These are phyloP conservation scores for Parnassius glacialis DNA, from an alignment of 2,888 invertebrate genomes.

Conservation along the genomic window DNA sequence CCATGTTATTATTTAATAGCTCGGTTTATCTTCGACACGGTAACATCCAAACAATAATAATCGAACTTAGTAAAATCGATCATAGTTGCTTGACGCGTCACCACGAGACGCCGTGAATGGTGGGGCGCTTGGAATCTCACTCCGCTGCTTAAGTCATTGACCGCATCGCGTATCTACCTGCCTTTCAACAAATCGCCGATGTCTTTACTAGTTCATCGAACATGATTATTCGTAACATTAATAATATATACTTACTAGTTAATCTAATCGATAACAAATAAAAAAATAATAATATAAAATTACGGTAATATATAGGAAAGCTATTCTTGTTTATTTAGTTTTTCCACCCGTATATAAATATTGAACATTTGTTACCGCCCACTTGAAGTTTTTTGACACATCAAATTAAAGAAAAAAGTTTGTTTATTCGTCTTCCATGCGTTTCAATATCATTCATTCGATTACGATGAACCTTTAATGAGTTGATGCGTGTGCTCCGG, in stretches of 20 bases:
- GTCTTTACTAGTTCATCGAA: constrained; percentile 24
- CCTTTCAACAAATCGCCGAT: constrained; percentile 12
- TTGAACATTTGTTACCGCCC: too few species aligned
- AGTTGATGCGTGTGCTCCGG: too few species aligned
- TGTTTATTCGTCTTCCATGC: too few species aligned
- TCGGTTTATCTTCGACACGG: constrained; percentile 19
- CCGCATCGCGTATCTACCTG: constrained; percentile 20
- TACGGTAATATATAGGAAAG: too few species aligned
- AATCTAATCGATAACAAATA: not conserved
- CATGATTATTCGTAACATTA: constrained; percentile 17
- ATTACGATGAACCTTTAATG: too few species aligned
- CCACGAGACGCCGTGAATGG: constrained; percentile 6
- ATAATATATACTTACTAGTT: not conserved
- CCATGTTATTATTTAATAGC: constrained; percentile 24
- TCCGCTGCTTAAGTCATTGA: constrained; percentile 19
- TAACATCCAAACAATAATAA: constrained; percentile 15
- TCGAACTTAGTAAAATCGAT: constrained; percentile 23
- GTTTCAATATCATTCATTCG: too few species aligned
- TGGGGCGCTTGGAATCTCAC: constrained; percentile 24
- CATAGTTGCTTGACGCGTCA: constrained; percentile 20
- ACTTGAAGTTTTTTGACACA: too few species aligned
- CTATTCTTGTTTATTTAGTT: too few species aligned
- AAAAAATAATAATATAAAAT: too few species aligned
- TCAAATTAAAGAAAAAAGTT: too few species aligned
- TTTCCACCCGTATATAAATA: too few species aligned